Base-by-base conservation (phyloP, 2,113 vertebrate species). In the Lethenteron reissneri region DNA sequence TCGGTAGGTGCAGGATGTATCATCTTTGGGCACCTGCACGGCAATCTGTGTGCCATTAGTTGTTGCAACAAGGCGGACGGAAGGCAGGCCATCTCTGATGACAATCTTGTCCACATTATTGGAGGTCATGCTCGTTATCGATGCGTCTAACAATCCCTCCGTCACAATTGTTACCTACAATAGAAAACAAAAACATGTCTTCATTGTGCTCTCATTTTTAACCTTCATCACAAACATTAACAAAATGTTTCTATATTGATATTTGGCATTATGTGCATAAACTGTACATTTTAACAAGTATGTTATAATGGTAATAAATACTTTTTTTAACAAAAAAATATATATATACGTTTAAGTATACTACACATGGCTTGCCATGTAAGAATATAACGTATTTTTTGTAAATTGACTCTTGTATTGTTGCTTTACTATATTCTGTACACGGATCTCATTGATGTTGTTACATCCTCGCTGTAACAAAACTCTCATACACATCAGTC, bases 41-140 rank as follows among this genome's bases (percentile, higher is more conserved):
- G 94, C 94, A 73, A 99, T 99, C 79, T 99, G 94, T 73, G 92
- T 99, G 78, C 94, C 94, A 15, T 96, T 99, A 76, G 94, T 91
- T 12, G 94, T 99, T 76, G 94, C 94, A 79, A 99, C 78, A 77
- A 99, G 81, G 0, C 92, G 97, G 75, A 99, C 87, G 25, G 92
- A 15, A 88, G 89, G 71, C 95, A 89, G 71, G 82, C 82, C 76
- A 92, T 84, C 73, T 85, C 87, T 58, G 85, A 82, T 2, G 94
- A 88, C 85, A 8, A 86, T 86, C 57, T 99, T 91, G 80, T 90
- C 92, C 0, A 88, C 82, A 75, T 88, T 82, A 74, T 97, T 76
- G 6, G 80, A 77, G 77, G 2, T 1, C 81, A 6, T 8, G 75
- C 74, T 0, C 79, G 71, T 15, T 78, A 78, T 12, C 82, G 80